Percentiles rank a stretch among this genome's conserved stretches.
Evolutionary conservation across 2,888 invertebrate species (phyloP).

Genomic region (Eupeodes latifasciatus): DNA sequence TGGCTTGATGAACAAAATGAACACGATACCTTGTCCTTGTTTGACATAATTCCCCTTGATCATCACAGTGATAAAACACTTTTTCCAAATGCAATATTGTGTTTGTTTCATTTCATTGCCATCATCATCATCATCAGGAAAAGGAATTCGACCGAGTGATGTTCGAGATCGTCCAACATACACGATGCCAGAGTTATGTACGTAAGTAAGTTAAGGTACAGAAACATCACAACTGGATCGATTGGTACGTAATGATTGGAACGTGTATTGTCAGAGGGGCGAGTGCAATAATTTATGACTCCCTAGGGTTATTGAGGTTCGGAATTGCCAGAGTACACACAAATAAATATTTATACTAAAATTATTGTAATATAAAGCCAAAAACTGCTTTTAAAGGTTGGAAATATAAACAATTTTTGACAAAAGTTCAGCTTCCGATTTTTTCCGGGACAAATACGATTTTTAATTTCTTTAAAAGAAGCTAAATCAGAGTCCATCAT

Average conservation of each 20-base stretch:
- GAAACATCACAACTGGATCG: slow-evolving; percentile 17
- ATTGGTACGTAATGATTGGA: slow-evolving; percentile 49
- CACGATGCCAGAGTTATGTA: slow-evolving; percentile 15
- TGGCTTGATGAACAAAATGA: slow-evolving; percentile 65
- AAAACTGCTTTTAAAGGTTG: too few relatives aligned
- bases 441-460: too few relatives aligned
- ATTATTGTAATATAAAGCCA: too few relatives aligned
- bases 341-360: too few relatives aligned
- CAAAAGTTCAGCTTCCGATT: too few relatives aligned
- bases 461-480: too few relatives aligned
- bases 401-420: too few relatives aligned
- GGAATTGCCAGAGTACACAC: slow-evolving; percentile 30
- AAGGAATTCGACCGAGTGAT: slow-evolving; percentile 58
- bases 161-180: slow-evolving; percentile 48
- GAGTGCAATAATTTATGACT: slow-evolving; percentile 41
- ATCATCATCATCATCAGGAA: too few relatives aligned
- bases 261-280: slow-evolving; percentile 33
- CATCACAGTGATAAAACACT: slow-evolving; percentile 81
- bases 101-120: slow-evolving; percentile 12
- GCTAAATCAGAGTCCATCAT: too few relatives aligned
- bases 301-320: neutral
- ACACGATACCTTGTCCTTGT: slow-evolving; percentile 81
- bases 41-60: slow-evolving; percentile 83
- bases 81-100: slow-evolving; percentile 63
- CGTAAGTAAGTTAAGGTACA: too few relatives aligned